These are phyloP conservation scores for Leptocoma aspasia DNA, from an alignment of 2,113 vertebrate species.

Conservation along the genomic window DNA sequence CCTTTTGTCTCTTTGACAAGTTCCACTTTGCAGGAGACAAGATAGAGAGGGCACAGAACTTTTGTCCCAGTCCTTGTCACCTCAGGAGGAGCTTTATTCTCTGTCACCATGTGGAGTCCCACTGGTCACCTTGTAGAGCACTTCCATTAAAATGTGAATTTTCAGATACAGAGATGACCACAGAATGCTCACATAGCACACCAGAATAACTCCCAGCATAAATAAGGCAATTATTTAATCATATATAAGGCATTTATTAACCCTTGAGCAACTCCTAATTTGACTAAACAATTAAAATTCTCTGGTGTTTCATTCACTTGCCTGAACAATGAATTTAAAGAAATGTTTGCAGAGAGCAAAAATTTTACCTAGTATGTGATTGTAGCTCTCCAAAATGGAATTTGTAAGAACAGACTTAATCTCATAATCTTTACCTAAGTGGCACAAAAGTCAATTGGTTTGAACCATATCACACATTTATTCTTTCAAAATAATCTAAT, in stretches of 20 bases:
- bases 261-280: neutral
- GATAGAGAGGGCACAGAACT: rapidly evolving
- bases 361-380: neutral
- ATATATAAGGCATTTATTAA: neutral
- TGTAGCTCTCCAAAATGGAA: neutral
- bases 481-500: neutral
- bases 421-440: neutral
- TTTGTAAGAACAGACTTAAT: neutral
- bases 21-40: neutral
- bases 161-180: neutral
- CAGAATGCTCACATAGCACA: neutral
- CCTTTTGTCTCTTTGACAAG: neutral
- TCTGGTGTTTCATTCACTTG: neutral
- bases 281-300: neutral
- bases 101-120: neutral
- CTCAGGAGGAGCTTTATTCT: neutral
- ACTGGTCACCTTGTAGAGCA: neutral
- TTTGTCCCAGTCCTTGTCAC: neutral
- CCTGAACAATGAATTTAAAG: neutral
- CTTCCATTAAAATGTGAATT: neutral
- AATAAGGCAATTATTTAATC: neutral
- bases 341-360: neutral
- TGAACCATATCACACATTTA: neutral
- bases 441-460: neutral
- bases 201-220: neutral